Evolutionary conservation across 2,888 invertebrate genomes (phyloP).

Genomic region (Caenorhabditis angaria): DNA sequence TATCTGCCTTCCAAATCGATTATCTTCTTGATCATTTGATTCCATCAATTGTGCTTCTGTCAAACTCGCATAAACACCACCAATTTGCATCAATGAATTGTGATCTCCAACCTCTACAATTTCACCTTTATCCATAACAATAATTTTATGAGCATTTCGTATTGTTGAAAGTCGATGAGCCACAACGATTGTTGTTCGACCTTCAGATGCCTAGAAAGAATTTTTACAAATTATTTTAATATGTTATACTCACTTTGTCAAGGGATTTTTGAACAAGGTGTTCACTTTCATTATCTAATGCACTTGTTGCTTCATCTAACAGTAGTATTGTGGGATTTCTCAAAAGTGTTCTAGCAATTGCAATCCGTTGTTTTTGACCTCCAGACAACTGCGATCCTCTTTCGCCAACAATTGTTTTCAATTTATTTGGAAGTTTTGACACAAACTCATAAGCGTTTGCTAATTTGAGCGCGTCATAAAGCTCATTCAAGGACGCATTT

Average conservation of each 20-base stretch:
- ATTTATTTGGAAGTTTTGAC: constrained; percentile 72
- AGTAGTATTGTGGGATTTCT: constrained; percentile 44
- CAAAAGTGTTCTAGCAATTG: constrained; percentile 52
- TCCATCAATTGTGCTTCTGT: constrained; percentile 61
- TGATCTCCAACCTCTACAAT: constrained; percentile 82
- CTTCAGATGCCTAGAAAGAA: constrained; percentile 67
- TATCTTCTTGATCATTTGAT: constrained; percentile 34
- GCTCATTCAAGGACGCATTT: constrained; percentile 45
- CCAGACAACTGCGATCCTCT: constrained; percentile 74
- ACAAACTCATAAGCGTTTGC: constrained; percentile 74
- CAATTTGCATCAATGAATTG: constrained; percentile 77
- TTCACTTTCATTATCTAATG: constrained; percentile 61
- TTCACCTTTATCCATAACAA: constrained; percentile 72
- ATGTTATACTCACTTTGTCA: constrained; percentile 73
- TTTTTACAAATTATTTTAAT: too few species aligned
- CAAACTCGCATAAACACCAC: constrained; percentile 79
- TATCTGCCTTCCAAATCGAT: not conserved
- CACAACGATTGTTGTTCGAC: constrained; percentile 74
- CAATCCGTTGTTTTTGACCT: constrained; percentile 71
- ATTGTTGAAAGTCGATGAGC: constrained; percentile 75
- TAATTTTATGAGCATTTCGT: constrained; percentile 74
- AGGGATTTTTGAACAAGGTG: constrained; percentile 74
- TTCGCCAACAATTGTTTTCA: constrained; percentile 73
- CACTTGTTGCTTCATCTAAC: constrained; percentile 50
- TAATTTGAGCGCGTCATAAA: constrained; percentile 63